Evolutionary conservation across 2,888 invertebrate species (phyloP), one percentile per base, ranked within the genome.

Genomic region (Neoascia interrupta): DNA sequence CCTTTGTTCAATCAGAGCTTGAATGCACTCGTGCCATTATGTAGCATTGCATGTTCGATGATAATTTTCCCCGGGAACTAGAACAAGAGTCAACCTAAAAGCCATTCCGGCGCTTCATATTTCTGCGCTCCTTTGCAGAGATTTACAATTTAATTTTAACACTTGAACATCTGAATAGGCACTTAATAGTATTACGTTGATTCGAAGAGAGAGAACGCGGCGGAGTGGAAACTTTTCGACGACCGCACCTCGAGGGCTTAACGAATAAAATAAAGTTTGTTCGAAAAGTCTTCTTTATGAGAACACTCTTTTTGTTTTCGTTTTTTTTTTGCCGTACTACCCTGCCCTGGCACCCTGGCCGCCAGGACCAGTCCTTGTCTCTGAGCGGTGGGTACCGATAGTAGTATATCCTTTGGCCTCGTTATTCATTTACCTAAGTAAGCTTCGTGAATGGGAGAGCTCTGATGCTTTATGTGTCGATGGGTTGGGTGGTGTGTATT

Each of bases 121-220:
- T 6, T 13, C 10, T 31, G 6, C 31, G 18, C 11, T n/a, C 5
- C 53, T 64, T 64, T 21, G 31, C 41, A 63, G 16, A 63, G 64
- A 76, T 76, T 76, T 64, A 53, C 70, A 76, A 76, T 76, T 76
- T 70, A 76, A 70, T 76, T 76, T 76, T 54, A 76, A 60, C 70
- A 70, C 76, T 76, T 76, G 56, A 76, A 64, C 56, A 75, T 75
- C 70, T 75, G 70, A 70, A 63, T 63, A 70, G n/a, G 75, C 54
- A 58, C 70, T 70, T 70, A 76, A 76, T 70, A 58, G 64, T 60
- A 70, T 70, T 70, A 70, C 53, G 64, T 43, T 36, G 70, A 76
- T 76, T 76, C 70, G 64, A 3, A 16, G 39, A 36, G 64, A 60
- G n/a, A n/a, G n/a, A n/a, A n/a, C n/a, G 58, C 70, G 64, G 19